Base-by-base conservation (phyloP, 30 jellyfish, hydroid and myxozoan species). In the Pelagia noctiluca region DNA sequence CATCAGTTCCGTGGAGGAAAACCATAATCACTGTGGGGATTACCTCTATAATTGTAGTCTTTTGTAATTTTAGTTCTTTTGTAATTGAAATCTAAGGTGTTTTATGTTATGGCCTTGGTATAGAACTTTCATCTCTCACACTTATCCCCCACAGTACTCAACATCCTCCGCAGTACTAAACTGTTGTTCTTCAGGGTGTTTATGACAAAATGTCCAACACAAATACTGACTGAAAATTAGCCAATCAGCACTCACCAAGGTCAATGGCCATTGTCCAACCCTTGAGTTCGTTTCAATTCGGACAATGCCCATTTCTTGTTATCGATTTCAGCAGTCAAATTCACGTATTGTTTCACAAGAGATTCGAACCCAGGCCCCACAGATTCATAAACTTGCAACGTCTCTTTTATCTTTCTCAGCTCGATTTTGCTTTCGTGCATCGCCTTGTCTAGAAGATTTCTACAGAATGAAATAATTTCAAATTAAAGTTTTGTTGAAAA, bases 301-400 rank as follows among this genome's bases (percentile, higher is more conserved):
- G 97, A 67, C 68, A 95, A 50, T 21, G 99, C 99, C 99, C 99
- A 95, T 35, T 85, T 89, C 63, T 89, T 79, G 67, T 95, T 95
- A 65, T 95, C 99, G 23, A 95, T 89, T 67, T 95, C 96, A 26
- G 96, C 89, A 0, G 97, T 89, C 69, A 95, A 63, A 22, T 87
- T 64, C 31, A 85, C 93, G 66, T 80, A 85, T 36, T 89, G 95
- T 54, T 80, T 52, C 2, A 85, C 89, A 60, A 95, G 75, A 12
- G 96, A 82, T 8, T 67, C 89, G 64, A 95, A 89, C 24, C 65
- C 91, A 0, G 86, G 84, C 19, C 96, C 98, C 26, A 84, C 76
- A 2, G 99, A 95, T 60, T 95, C 89, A 69, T 95, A 95, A 37
- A 85, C 67, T 28, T 16, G 62, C 35, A 95, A 50, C 1, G 96